Conservation (phyloP, 2,888 invertebrate species). For the Drosophila acutilabella region DNA sequence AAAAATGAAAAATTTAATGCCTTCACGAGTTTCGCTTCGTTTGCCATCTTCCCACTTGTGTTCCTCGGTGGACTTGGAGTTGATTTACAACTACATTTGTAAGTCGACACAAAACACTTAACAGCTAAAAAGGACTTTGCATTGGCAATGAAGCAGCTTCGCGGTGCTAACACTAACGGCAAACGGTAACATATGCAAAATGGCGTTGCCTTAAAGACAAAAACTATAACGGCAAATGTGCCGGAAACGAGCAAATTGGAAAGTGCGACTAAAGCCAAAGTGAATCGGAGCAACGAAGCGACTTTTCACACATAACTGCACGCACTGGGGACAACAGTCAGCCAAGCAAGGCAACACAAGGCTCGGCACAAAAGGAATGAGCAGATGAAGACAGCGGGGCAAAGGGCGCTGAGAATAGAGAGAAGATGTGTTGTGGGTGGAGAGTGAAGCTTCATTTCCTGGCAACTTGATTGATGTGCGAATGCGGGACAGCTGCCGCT, state of each 20-base stretch:
- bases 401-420: background rate
- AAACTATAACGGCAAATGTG: slow-evolving; percentile 35
- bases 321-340: slow-evolving; percentile 32
- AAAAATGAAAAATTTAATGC: slow-evolving; percentile 32
- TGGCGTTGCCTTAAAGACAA: slow-evolving; percentile 43
- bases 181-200: slow-evolving; percentile 58
- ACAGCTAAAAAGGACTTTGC: slow-evolving; percentile 77
- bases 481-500: slow-evolving; percentile 44
- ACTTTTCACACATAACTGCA: slow-evolving; percentile 66
- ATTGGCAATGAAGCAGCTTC: slow-evolving; percentile 67
- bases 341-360: slow-evolving; percentile 4
- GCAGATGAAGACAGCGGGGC: background rate
- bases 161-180: slow-evolving; percentile 11
- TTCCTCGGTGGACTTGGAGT: slow-evolving; percentile 33
- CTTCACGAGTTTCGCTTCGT: slow-evolving; percentile 4
- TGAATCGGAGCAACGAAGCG: slow-evolving; percentile 31
- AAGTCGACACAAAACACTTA: slow-evolving; percentile 76
- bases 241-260: slow-evolving; percentile 35
- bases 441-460: slow-evolving; percentile 20
- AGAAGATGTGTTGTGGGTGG: background rate
- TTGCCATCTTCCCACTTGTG: background rate
- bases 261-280: slow-evolving; percentile 37
- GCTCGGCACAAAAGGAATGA: background rate
- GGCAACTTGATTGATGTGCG: slow-evolving; percentile 70
- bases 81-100: slow-evolving; percentile 74